A percentile compares a stretch with the other conserved stretches of the same genome.
phyloP scores from a whole-genome alignment of 2,113 vertebrate genomes.

The Mastomys coucha region DNA sequence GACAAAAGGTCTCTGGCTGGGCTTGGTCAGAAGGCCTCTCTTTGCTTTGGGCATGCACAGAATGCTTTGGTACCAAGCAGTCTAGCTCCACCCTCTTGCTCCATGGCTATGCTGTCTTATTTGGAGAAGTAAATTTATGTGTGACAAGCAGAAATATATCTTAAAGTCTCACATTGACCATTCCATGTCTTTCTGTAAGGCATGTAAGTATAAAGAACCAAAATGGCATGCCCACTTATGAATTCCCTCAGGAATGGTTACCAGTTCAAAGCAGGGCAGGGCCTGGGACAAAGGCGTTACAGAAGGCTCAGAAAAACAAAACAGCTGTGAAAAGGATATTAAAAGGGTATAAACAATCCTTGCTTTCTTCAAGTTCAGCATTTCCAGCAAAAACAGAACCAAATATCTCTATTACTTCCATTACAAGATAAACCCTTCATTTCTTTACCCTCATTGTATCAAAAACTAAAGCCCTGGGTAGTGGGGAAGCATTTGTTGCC shows the following conservation, averaged over 20 bases:
- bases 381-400: constrained; percentile 71
- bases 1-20: neutral
- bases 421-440: constrained; percentile 79
- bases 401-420: constrained; percentile 76
- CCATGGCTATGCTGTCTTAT: neutral
- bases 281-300: constrained; percentile 50
- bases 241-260: neutral
- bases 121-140: neutral
- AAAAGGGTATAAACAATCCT: constrained; percentile 68
- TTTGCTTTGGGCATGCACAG: neutral
- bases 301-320: constrained; percentile 61
- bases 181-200: constrained; percentile 6
- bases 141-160: neutral
- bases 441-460: constrained; percentile 58
- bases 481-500: constrained; percentile 19
- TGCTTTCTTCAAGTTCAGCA: constrained; percentile 71
- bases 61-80: neutral
- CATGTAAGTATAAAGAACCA: constrained; percentile 31
- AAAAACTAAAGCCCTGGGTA: neutral
- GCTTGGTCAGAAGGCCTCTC: neutral
- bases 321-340: constrained; percentile 35
- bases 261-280: constrained; percentile 35
- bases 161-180: neutral
- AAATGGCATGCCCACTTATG: neutral
- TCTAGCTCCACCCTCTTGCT: neutral